A percentile compares a stretch with the other conserved stretches of the same genome.
These are phyloP conservation scores for Pristionchus exspectatus DNA, from an alignment of 2,888 invertebrate species.

Conservation along the genomic window DNA sequence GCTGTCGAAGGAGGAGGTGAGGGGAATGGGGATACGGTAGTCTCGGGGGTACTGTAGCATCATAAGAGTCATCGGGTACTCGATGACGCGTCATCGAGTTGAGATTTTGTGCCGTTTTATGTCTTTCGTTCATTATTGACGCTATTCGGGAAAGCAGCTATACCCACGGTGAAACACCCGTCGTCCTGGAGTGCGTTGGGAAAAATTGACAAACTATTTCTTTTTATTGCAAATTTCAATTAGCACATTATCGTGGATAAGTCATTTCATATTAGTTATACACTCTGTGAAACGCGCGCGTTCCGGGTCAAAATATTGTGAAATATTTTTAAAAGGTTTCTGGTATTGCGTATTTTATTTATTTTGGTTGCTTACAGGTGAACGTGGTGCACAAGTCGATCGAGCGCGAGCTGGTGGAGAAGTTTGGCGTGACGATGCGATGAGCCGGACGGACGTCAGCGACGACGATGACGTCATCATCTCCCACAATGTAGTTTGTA, in stretches of 20 bases:
- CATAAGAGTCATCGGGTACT: no score
- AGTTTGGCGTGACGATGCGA: constrained; percentile 63
- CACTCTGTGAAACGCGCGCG: background rate
- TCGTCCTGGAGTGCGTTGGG: no score
- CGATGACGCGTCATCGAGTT: no score
- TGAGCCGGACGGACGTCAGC: background rate
- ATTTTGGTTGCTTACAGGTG: constrained; percentile 57
- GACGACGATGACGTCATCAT: background rate
- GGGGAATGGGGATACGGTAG: constrained; percentile 80
- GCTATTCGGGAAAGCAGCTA: background rate
- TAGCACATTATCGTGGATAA: background rate
- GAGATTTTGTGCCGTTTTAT: no score
- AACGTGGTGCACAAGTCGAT: constrained; percentile 74
- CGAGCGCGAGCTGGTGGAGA: constrained; percentile 64
- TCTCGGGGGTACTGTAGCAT: constrained; percentile 40
- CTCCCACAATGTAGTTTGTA: constrained; percentile 11
- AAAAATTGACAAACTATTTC: background rate
- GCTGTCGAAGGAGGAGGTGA: constrained; percentile 89
- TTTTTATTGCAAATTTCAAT: background rate
- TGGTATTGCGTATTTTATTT: background rate
- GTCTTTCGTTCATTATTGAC: no score
- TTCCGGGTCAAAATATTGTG: background rate
- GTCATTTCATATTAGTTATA: background rate
- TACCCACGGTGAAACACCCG: background rate
- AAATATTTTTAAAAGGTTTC: background rate